Evolutionary conservation across 1,140 invertebrate species (phyloP), one percentile per base, ranked within the genome.

Genomic region (Medauroidea extradentata): DNA sequence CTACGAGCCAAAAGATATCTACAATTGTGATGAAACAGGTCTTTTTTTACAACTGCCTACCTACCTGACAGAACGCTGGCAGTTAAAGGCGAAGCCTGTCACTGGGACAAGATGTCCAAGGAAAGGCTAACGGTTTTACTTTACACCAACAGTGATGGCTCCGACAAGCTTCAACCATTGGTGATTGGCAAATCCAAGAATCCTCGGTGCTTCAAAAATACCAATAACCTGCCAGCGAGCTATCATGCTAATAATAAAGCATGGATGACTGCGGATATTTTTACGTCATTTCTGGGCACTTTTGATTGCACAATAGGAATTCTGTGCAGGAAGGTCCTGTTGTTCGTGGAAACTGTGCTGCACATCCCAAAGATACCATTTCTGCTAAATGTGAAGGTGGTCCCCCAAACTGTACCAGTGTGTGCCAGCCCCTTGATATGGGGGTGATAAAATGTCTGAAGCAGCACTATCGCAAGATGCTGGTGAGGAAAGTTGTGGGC

Each of bases 341-440:
- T 81, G 25, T 71, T 79, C 55, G 64, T 79, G 44, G 75, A 81
- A 80, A 79, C 63, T 79, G 72, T 66, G 60, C 72, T 48, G 69
- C 74, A 50, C 77, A 80, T 63, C 29, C 29, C 11, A 34, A 34
- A 25, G 43, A 46, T 16, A 2, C 13, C 44, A 48, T 48, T 16
- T 48, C 62, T 71, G 14, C 56, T 61, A 59, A 68, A 71, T 63
- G 66, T 78, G 9, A 73, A 69, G 64, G 41, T 78, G 2, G 56
- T 69, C 23, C 79, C 74, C 66, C 65, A 80, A 46, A 46, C n/a
- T 46, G 44, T 25, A 46, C 44, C 18, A 46, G 44, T 25, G 18
- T 21, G 9, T 25, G 18, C 18, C 44, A 46, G 44, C 5, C 44
- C n/a, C 24, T 46, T 19, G 44, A 46, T n/a, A 46, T 46, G 44